Percentiles rank a stretch among this genome's conserved stretches.
phyloP scores from a whole-genome alignment of 2,113 vertebrate genomes.

The Mustelus asterias region DNA sequence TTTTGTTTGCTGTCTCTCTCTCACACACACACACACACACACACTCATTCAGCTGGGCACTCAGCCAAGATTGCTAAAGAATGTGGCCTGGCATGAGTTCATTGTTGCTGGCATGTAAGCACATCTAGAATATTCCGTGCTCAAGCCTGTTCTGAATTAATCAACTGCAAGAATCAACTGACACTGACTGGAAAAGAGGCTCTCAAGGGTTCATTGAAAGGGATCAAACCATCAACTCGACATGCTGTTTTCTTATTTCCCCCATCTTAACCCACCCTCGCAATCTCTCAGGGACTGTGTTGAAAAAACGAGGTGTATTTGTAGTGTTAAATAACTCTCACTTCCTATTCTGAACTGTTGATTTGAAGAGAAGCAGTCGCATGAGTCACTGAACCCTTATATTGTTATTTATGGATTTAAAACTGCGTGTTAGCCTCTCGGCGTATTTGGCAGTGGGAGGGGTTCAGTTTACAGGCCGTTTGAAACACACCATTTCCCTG shows the following conservation, averaged over 20 bases:
- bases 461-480: neutral
- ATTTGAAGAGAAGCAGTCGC: neutral
- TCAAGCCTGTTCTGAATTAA: neutral
- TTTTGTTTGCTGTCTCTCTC: neutral
- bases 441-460: neutral
- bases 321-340: neutral
- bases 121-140: slow-evolving; percentile 13
- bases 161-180: neutral
- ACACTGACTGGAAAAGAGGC: neutral
- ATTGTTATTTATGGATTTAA: neutral
- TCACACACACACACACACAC: neutral
- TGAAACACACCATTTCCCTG: neutral
- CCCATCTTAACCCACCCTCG: neutral
- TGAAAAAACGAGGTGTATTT: neutral
- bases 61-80: slow-evolving; percentile 7
- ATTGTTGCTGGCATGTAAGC: neutral
- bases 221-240: neutral
- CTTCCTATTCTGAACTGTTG: neutral
- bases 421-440: neutral
- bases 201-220: neutral
- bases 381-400: neutral
- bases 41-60: neutral
- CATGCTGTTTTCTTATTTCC: neutral
- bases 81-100: slow-evolving; percentile 5
- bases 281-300: neutral